Percentiles rank a stretch among this genome's conserved stretches.
Conservation (phyloP, 2,888 invertebrate genomes). For the Caenorhabditis wallacei region DNA sequence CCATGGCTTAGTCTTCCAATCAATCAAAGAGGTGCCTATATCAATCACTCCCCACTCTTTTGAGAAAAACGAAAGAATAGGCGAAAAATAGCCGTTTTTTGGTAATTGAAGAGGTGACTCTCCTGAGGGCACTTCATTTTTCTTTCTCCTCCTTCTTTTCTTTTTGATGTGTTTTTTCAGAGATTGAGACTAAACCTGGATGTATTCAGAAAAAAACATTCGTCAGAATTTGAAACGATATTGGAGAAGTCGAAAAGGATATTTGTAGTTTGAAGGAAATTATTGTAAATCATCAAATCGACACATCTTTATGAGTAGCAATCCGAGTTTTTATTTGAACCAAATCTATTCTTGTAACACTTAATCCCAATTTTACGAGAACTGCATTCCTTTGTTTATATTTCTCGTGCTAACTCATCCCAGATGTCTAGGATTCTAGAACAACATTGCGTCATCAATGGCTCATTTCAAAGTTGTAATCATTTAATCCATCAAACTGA, state of each 20-base stretch:
- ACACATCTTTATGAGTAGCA: background rate
- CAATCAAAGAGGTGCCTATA: slow-evolving; percentile 58
- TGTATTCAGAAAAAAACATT: slow-evolving; percentile 19
- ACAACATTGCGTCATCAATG: slow-evolving; percentile 15
- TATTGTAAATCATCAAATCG: too few relatives aligned
- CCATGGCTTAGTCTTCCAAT: slow-evolving; percentile 38
- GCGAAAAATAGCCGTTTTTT: slow-evolving; percentile 32
- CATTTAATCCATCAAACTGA: slow-evolving; percentile 11
- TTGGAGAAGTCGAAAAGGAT: too few relatives aligned
- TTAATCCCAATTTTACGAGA: slow-evolving; percentile 32
- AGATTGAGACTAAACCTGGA: slow-evolving; percentile 1
- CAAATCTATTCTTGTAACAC: slow-evolving; percentile 18
- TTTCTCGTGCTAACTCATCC: slow-evolving; percentile 25
- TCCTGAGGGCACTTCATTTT: slow-evolving; percentile 31
- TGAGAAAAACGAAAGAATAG: slow-evolving; percentile 3
- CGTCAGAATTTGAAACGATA: slow-evolving; percentile 21
- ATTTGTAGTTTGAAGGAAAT: too few relatives aligned
- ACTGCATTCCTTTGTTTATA: slow-evolving; percentile 26
- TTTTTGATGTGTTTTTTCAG: background rate
- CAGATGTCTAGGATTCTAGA: slow-evolving; percentile 14
- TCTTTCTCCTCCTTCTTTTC: slow-evolving; percentile 8
- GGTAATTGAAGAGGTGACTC: slow-evolving; percentile 51
- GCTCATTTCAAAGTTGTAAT: slow-evolving; percentile 12
- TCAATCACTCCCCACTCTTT: slow-evolving; percentile 45
- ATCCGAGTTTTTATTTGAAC: background rate